Evolutionary conservation across 1,140 invertebrate genomes (phyloP), one percentile per base, ranked within the genome.

Genomic region (Saxidomus purpurata): DNA sequence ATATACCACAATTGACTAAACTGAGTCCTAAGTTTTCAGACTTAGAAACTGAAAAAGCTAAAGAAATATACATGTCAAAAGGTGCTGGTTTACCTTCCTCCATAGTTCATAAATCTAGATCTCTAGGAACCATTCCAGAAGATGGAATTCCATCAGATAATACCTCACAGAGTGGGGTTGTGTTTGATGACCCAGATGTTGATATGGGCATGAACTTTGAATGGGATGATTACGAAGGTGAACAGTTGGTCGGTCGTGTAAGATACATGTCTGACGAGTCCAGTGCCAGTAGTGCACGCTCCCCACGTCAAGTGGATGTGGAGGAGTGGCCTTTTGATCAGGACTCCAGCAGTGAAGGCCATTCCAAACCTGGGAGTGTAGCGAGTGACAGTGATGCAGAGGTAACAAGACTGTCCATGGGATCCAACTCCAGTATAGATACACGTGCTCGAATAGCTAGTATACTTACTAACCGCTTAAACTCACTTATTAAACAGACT

Each of bases 201-300:
- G 74, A 88, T 25, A 59, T 59, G 40, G 81, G 82, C 34, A 93
- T 93, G 81, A 92, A 89, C 87, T 94, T 91, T 91, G 94, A 95
- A 84, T 95, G 94, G 94, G 94, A 95, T 90, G 94, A 95, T 83
- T 93, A 93, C 55, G 93, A 93, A 74, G 94, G 93, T 9, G 93
- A 93, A 52, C 81, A 94, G 22, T 80, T 94, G 9, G 92, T 94
- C 11, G 94, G 93, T 19, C 84, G 87, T 79, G 92, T 92, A 13
- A 43, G 47, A 55, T 80, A 82, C 34, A 67, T 25, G 13, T 87
- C 85, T n/a, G 85, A 87, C 28, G 85, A 87, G 0, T 83, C 80
- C 11, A n/a, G 13, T n/a, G 19, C n/a, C 13, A 17, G n/a, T n/a
- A 71, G 47, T 74, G 80, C 86, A 19, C 67, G 55, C 4, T 93